phyloP scores from a whole-genome alignment of 2,888 invertebrate species.

The Thera britannica region DNA sequence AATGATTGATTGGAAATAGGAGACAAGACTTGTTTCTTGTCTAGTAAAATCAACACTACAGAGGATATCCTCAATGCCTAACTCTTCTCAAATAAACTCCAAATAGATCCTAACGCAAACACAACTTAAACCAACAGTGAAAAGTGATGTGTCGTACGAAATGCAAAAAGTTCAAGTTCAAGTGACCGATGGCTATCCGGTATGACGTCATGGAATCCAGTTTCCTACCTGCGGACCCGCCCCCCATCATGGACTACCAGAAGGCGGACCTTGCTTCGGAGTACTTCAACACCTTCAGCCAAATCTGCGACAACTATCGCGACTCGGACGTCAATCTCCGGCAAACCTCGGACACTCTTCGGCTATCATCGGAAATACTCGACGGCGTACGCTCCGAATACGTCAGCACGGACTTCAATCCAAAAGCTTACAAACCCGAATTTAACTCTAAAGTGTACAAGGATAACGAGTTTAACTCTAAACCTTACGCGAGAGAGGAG shows the following conservation, averaged over 20 bases:
- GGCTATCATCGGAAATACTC: constrained; percentile 73
- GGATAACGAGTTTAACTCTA: constrained; percentile 35
- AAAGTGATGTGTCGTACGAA: constrained; percentile 65
- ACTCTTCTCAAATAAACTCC: background rate
- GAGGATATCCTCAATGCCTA: too few species aligned
- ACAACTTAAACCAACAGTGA: constrained; percentile 26
- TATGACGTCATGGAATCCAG: constrained; percentile 75
- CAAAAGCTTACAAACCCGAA: constrained; percentile 42
- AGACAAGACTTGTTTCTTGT: too few species aligned
- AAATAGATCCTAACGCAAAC: constrained; percentile 32
- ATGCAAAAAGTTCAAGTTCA: constrained; percentile 72
- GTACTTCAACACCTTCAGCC: constrained; percentile 79
- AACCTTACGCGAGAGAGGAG: constrained; percentile 30
- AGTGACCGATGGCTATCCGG: constrained; percentile 68
- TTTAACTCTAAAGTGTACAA: constrained; percentile 44
- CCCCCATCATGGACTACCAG: constrained; percentile 78
- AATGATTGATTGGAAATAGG: too few species aligned
- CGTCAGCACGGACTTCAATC: constrained; percentile 57
- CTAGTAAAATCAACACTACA: too few species aligned
- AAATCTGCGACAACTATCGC: constrained; percentile 76
- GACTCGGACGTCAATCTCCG: constrained; percentile 69
- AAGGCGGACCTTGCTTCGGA: constrained; percentile 72
- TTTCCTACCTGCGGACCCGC: constrained; percentile 85
- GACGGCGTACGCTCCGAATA: constrained; percentile 65
- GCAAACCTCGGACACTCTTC: constrained; percentile 72